These are phyloP conservation scores for Dreissena polymorpha DNA, from an alignment of 1,140 invertebrate genomes.

Conservation along the genomic window DNA sequence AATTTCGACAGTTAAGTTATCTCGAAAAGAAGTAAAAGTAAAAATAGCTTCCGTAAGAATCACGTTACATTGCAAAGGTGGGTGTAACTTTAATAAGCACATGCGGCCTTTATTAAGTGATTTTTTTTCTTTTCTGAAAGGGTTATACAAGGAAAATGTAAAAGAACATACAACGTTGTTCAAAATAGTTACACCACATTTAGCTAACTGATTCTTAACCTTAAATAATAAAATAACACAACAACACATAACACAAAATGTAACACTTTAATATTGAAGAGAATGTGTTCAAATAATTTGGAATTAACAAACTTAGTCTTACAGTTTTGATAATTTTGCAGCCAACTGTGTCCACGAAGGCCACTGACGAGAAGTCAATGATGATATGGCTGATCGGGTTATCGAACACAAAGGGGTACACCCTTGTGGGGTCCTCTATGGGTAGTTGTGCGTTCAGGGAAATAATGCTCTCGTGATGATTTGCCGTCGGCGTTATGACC, in stretches of 20 bases:
- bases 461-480: conserved; percentile 22
- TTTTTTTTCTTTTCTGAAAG: no score
- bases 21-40: no score
- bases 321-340: conserved; percentile 70
- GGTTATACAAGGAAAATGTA: no score
- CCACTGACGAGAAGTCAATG: conserved; percentile 70
- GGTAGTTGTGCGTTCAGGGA: conserved; percentile 36
- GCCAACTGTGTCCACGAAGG: conserved; percentile 74
- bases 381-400: conserved; percentile 67
- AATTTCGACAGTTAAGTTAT: no score
- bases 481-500: not conserved
- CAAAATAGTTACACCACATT: not conserved
- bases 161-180: not conserved
- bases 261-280: not conserved
- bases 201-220: not conserved
- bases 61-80: no score
- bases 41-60: no score
- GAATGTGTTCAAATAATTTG: not conserved
- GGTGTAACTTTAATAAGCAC: no score
- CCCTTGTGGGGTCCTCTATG: not conserved
- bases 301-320: not conserved
- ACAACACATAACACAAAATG: not conserved
- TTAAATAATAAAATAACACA: not conserved
- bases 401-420: conserved; percentile 39
- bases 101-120: no score